A percentile compares a stretch with the other conserved stretches of the same genome.
These are phyloP conservation scores for Palaemon carinicauda DNA, from an alignment of 1,140 invertebrate species.

Conservation along the genomic window DNA sequence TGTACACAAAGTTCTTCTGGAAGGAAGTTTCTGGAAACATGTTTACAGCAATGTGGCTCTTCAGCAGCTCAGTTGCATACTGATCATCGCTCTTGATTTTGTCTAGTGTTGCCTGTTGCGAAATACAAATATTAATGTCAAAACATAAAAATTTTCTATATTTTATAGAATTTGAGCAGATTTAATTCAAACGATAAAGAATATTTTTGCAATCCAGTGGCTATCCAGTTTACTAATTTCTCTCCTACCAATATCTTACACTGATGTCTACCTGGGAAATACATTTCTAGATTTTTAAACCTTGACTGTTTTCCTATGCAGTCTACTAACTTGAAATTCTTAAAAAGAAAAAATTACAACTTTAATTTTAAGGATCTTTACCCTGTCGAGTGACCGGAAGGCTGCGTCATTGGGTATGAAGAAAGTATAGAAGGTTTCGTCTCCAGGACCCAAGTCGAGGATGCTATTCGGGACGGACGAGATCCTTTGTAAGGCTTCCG, in stretches of 20 bases:
- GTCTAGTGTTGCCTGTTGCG: constrained; percentile 51
- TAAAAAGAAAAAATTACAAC: not conserved
- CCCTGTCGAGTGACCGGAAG: constrained; percentile 62
- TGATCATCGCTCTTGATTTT: constrained; percentile 63
- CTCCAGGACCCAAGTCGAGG: constrained; percentile 60
- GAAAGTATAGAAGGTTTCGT: constrained; percentile 65
- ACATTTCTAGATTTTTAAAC: no score
- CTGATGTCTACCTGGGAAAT: no score
- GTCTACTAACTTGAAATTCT: no score
- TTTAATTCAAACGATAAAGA: no score
- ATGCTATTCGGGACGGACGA: constrained; percentile 61
- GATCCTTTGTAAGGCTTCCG: constrained; percentile 64
- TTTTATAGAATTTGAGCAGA: no score
- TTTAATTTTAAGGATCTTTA: not conserved
- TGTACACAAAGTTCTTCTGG: constrained; percentile 64
- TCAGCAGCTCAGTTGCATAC: constrained; percentile 64
- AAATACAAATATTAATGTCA: no score
- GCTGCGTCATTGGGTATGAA: constrained; percentile 69
- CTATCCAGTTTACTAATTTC: no score
- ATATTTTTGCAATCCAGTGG: no score
- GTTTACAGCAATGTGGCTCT: constrained; percentile 65
- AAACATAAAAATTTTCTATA: no score
- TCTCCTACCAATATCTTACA: no score
- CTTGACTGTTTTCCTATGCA: no score
- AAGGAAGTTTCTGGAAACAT: constrained; percentile 65